Base-by-base conservation (phyloP, 2,113 vertebrate genomes). In the Lophura nycthemera region DNA sequence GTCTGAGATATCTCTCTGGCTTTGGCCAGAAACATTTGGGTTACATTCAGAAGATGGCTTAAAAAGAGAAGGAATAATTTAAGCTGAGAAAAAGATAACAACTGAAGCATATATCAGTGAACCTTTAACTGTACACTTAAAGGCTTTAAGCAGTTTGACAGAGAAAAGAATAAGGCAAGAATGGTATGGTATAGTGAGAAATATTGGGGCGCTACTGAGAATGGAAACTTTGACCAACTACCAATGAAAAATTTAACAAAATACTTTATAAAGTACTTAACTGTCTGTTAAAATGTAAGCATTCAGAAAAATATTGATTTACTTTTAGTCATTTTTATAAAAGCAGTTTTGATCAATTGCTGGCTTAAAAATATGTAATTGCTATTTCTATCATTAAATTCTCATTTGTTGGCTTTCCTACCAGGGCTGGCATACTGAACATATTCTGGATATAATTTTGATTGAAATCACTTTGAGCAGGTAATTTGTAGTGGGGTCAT, bases 401-500 rank as follows among this genome's bases (percentile, higher is more conserved):
- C 50, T n/a, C 3, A 21, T 57, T 10, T 38, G 5, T 6, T 2
- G 50, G 32, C 48, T 92, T 65, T 82, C 85, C 32, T 38, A 38
- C 56, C 5, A 7, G 73, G 50, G 15, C 60, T 83, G 34, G 20
- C 59, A 29, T 36, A 43, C 75, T 18, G 34, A 74, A 42, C 56
- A 9, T 75, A 63, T 6, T 56, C 43, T 60, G 73, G 24, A 42
- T 92, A 9, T 81, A 86, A 79, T 92, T 88, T 77, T 86, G 54
- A 90, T 52, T 45, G 11, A 79, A 95, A 79, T 86, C 8, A 17
- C 74, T 95, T 91, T 88, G 81, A 90, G 64, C 54, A 54, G 30
- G 5, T 80, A 56, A 93, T 95, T 93, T 86, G 29, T 83, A 30
- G 50, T 89, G 45, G 52, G 56, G 57, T 88, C 87, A 82, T 90